Percentiles rank a stretch among this genome's conserved stretches.
These are phyloP conservation scores for Chrysochloris asiatica DNA, from an alignment of 2,113 vertebrate species.

Conservation along the genomic window DNA sequence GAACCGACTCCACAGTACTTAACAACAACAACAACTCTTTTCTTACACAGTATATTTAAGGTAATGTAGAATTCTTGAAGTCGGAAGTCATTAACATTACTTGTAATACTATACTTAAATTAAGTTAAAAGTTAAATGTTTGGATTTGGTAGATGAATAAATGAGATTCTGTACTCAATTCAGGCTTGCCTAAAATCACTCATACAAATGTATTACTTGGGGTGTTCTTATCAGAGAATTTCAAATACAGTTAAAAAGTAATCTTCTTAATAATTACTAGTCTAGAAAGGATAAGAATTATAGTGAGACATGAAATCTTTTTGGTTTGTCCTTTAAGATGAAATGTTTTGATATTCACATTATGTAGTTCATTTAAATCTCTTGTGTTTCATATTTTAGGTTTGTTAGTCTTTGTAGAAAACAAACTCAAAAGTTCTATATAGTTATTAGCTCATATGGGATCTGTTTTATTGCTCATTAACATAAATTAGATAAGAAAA, in stretches of 20 bases:
- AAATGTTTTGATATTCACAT: conserved; percentile 42
- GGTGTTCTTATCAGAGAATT: neutral
- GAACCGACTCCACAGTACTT: too few species aligned
- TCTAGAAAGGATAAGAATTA: conserved; percentile 19
- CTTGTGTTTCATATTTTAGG: conserved; percentile 31
- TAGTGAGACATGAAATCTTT: conserved; percentile 10
- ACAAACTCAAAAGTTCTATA: conserved; percentile 7
- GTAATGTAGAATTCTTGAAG: neutral
- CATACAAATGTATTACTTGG: neutral
- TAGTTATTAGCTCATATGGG: neutral
- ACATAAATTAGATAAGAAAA: conserved; percentile 44
- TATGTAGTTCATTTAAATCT: conserved; percentile 23
- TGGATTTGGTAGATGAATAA: neutral
- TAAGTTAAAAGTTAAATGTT: neutral
- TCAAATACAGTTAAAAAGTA: conserved; percentile 41
- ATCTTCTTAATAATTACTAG: conserved; percentile 28
- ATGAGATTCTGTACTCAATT: neutral
- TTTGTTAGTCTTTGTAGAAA: conserved; percentile 45
- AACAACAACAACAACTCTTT: too few species aligned
- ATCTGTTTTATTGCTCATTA: neutral
- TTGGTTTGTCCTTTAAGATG: conserved; percentile 31
- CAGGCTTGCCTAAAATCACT: neutral
- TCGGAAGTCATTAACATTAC: neutral
- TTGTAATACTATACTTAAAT: neutral
- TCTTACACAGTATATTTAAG: neutral